These are phyloP conservation scores for Alsophila aescularia DNA, from an alignment of 2,888 invertebrate genomes.

Conservation along the genomic window DNA sequence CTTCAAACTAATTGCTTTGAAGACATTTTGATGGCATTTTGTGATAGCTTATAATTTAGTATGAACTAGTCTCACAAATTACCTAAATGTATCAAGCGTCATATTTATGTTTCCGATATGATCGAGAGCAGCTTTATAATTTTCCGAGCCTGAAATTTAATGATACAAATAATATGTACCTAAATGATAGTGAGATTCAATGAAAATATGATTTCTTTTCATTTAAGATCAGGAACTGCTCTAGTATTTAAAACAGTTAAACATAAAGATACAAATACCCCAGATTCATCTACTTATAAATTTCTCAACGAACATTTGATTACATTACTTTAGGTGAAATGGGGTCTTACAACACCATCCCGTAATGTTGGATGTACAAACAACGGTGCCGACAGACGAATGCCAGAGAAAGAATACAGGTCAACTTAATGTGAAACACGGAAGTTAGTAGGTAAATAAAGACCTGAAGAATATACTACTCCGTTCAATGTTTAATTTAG, in stretches of 20 bases:
- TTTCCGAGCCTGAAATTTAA: too few species aligned
- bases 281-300: neutral
- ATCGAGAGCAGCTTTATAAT: too few species aligned
- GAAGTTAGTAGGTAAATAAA: constrained; percentile 40
- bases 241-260: too few species aligned
- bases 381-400: constrained; percentile 57
- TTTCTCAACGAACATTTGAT: neutral
- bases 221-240: too few species aligned
- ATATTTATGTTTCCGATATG: too few species aligned
- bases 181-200: too few species aligned
- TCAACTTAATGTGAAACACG: constrained; percentile 42
- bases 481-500: neutral
- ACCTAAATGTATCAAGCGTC: too few species aligned
- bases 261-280: neutral
- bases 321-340: constrained; percentile 38
- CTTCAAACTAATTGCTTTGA: constrained; percentile 39
- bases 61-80: too few species aligned
- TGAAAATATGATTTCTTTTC: too few species aligned
- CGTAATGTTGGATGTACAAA: constrained; percentile 39
- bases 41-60: too few species aligned
- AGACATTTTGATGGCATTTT: constrained; percentile 20
- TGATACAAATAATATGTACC: too few species aligned
- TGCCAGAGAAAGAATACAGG: constrained; percentile 51
- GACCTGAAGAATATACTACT: neutral
- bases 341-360: constrained; percentile 42